Base-by-base conservation (phyloP, 1,140 invertebrate genomes). In the Monomorium pharaonis region DNA sequence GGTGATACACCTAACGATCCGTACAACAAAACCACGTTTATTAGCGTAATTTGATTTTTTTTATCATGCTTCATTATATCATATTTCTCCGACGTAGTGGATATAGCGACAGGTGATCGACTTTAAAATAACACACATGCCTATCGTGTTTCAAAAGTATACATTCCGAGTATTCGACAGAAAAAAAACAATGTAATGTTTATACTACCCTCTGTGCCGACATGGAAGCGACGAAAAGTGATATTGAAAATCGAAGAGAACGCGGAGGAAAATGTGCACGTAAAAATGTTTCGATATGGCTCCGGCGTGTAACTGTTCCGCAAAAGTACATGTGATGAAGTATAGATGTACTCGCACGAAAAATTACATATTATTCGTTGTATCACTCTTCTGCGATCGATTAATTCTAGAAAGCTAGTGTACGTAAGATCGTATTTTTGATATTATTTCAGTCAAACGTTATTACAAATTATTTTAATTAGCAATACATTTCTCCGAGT, bases 31-130 rank as follows among this genome's bases (percentile, higher is more conserved):
- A 70, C 65, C 65, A 54, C 30, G 67, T 88, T 88, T 63, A 72
- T 54, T 60, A 51, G 63, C 47, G 65, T 62, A 63, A 75, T 88
- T 88, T 84, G 65, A 86, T 67, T 88, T 69, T 54, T 54, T 88
- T 88, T 62, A 86, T 88, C 74, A 78, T 65, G 33, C 75, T 88
- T 86, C 76, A 89, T 88, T 89, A 88, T 86, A 88, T 89, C 88
- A 88, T 75, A 78, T 89, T 88, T 89, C 88, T 86, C 63, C 33
- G 72, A 42, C 65, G 12, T n/a, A 84, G 33, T 72, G 60, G 54
- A 70, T 78, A 60, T 51, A 86, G 76, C 69, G 70, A 54, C 37
- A 86, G 88, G 65, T 89, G 88, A 90, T 90, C 88, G 84, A 89
- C 78, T 87, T 77, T 84, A 85, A 86, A 89, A 89, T 78, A 89